Conservation (phyloP, 2,113 vertebrate species). For the Chrysochloris asiatica region DNA sequence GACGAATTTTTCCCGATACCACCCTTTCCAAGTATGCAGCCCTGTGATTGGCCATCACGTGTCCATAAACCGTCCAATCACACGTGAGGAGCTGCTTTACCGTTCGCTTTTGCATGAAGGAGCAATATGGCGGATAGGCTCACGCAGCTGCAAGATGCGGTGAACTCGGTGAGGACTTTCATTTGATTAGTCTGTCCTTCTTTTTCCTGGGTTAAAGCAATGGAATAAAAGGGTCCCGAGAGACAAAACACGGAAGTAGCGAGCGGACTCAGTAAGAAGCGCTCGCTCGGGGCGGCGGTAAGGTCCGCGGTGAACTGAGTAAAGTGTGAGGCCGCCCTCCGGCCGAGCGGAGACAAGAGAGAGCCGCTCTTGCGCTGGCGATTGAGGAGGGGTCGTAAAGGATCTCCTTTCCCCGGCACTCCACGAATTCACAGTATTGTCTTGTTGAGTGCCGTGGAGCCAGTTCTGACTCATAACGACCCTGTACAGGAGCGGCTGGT, state of each 20-base stretch:
- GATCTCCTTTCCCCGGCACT: accelerated
- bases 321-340: background rate
- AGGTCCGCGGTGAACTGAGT: background rate
- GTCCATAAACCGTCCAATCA: background rate
- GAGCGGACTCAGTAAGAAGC: background rate
- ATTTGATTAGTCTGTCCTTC: background rate
- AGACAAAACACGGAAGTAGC: background rate
- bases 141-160: constrained; percentile 95
- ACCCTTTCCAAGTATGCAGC: background rate
- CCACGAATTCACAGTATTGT: background rate
- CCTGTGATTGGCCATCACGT: constrained; percentile 43
- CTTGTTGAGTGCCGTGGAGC: background rate
- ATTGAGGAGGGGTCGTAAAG: background rate
- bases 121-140: constrained; percentile 92
- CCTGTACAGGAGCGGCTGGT: too few relatives aligned
- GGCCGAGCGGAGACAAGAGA: background rate
- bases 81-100: accelerated
- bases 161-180: constrained; percentile 91
- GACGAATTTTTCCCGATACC: background rate
- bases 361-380: background rate
- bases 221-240: background rate
- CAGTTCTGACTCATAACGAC: too few relatives aligned
- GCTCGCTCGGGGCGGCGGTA: background rate
- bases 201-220: background rate
- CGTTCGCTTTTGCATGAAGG: accelerated